These are phyloP conservation scores for Bufo gargarizans DNA, from an alignment of 2,113 vertebrate genomes.

Conservation along the genomic window DNA sequence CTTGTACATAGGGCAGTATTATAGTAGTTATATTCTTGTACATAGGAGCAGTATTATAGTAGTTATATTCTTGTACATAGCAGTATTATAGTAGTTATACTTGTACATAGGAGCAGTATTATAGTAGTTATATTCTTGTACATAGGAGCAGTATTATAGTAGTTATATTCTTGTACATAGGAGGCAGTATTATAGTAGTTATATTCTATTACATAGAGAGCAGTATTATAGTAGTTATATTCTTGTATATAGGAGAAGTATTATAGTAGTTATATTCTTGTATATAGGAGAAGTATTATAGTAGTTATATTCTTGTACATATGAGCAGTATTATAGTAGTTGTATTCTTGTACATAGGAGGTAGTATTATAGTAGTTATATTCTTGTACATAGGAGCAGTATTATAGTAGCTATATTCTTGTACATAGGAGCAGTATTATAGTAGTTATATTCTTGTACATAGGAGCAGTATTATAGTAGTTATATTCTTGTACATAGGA, in stretches of 20 bases:
- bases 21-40: not conserved
- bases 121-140: constrained; percentile 2
- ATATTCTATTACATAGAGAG: not conserved
- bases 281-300: not conserved
- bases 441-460: not conserved
- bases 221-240: not conserved
- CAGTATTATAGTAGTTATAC: not conserved
- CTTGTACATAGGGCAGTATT: not conserved
- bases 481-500: not conserved
- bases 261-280: not conserved
- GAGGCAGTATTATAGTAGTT: not conserved
- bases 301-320: not conserved
- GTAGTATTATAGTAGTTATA: not conserved
- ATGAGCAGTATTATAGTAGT: not conserved
- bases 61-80: not conserved
- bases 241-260: not conserved
- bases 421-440: not conserved
- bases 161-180: not conserved
- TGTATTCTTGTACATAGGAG: not conserved
- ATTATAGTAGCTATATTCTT: not conserved
- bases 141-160: not conserved
- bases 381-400: not conserved
- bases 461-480: not conserved
- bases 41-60: constrained; percentile 1
- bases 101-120: not conserved